Percentiles rank a stretch among this genome's conserved stretches.
Conservation (phyloP, 1,140 invertebrate genomes). For the Littorina saxatilis region DNA sequence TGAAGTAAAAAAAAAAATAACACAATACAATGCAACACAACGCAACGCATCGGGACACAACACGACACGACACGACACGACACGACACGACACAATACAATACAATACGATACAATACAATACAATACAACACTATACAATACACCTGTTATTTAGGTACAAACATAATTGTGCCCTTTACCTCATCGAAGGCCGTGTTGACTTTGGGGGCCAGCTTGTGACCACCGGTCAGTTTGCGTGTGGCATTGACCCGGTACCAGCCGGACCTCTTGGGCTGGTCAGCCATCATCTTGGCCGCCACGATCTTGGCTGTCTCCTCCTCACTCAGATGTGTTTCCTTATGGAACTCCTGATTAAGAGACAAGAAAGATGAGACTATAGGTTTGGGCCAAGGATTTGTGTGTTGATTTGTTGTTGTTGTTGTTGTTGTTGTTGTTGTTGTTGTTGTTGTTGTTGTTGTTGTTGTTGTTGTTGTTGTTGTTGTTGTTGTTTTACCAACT, state of each 20-base stretch:
- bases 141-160: no score
- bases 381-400: background rate
- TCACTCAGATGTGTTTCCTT: constrained; percentile 79
- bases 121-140: no score
- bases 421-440: no score
- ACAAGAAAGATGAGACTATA: background rate
- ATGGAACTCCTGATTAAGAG: constrained; percentile 29
- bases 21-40: no score
- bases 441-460: background rate
- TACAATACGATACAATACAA: no score
- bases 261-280: constrained; percentile 78
- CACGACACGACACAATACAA: no score
- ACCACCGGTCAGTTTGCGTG: constrained; percentile 78
- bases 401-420: no score
- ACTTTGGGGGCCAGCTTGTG: constrained; percentile 61
- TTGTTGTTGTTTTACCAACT: no score
- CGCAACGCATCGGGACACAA: no score
- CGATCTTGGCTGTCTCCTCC: constrained; percentile 80
- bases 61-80: no score
- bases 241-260: constrained; percentile 82
- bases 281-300: constrained; percentile 79
- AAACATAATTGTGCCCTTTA: constrained; percentile 38
- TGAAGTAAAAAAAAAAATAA: no score
- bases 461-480: no score
- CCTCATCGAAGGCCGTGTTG: constrained; percentile 55